Conservation (phyloP, 2,113 vertebrate species). For the Paradoxurus hermaphroditus region DNA sequence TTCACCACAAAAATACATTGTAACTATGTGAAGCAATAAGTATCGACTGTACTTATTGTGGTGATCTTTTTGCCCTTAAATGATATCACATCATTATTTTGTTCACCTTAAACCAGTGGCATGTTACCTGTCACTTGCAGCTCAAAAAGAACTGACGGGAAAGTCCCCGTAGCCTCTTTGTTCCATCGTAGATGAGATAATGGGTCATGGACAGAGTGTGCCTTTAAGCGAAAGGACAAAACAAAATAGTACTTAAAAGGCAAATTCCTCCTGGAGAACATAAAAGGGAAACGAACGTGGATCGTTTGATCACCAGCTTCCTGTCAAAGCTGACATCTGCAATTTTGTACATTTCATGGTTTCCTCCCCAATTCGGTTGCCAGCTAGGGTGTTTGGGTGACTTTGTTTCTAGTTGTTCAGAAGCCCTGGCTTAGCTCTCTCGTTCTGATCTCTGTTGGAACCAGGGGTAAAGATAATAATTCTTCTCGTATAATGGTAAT, state of each 20-base stretch:
- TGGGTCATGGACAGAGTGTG: not conserved
- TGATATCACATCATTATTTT: not conserved
- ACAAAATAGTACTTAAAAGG: slow-evolving; percentile 5
- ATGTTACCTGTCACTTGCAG: not conserved
- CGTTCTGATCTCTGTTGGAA: not conserved
- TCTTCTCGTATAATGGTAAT: not conserved
- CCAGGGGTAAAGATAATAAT: not conserved
- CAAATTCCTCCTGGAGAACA: not conserved
- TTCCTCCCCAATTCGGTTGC: not conserved
- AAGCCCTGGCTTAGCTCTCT: not conserved
- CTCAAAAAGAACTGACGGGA: not conserved
- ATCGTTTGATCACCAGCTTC: slow-evolving; percentile 42
- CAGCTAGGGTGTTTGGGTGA: not conserved
- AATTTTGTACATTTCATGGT: not conserved
- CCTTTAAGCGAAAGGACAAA: not conserved
- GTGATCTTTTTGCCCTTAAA: not conserved
- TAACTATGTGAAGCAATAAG: not conserved
- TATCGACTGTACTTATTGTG: not conserved
- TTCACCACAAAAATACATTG: not conserved
- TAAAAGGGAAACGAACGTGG: slow-evolving; percentile 29
- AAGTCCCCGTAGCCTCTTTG: not conserved
- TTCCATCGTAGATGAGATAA: not conserved
- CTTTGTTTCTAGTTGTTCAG: not conserved
- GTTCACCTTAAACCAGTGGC: not conserved
- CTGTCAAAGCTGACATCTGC: slow-evolving; percentile 19